Evolutionary conservation across 2,113 vertebrate species (phyloP), one percentile per base, ranked within the genome.

Genomic region (Pontoporia blainvillei): DNA sequence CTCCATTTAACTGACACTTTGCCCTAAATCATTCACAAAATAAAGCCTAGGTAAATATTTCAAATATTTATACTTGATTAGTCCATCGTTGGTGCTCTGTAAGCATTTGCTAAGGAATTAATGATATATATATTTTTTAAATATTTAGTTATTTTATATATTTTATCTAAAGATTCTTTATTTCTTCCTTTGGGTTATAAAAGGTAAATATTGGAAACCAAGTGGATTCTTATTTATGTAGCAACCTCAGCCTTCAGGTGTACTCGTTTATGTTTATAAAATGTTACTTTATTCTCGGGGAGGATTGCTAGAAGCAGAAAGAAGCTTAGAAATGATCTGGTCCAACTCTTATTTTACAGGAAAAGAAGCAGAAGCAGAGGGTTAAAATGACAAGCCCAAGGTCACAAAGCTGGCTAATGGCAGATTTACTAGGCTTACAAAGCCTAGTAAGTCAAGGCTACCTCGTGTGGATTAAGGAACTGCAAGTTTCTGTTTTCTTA

Each of bases 11-110:
- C 36, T 78, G 87, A 89, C 78, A 54, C 84, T 93, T 73, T 25
- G n/a, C 54, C 93, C 83, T 71, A 84, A 90, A 86, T 72, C 87
- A 91, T 90, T 97, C 73, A 96, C 89, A 83, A 78, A 93, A 88
- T 44, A 61, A 90, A 96, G 31, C 29, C 17, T 17, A 39, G 64
- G 64, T 57, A 34, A 62, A 54, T 52, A 83, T 83, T 90, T 69
- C 83, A 66, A 64, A n/a, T 67, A 39, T 52, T 46, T 89, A 52
- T 82, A 31, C n/a, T 52, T 79, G 72, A 21, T 39, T 67, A 34
- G 57, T 71, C 75, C 79, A 14, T 44, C 62, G 78, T 78, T 36
- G 66, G 57, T 52, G 21, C 41, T 69, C 49, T 49, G 0, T 29
- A 86, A 4, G 15, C 10, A 8, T 83, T 18, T 87, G 34, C 64